Evolutionary conservation across 1,140 invertebrate genomes (phyloP).

Genomic region (Lycorma delicatula): DNA sequence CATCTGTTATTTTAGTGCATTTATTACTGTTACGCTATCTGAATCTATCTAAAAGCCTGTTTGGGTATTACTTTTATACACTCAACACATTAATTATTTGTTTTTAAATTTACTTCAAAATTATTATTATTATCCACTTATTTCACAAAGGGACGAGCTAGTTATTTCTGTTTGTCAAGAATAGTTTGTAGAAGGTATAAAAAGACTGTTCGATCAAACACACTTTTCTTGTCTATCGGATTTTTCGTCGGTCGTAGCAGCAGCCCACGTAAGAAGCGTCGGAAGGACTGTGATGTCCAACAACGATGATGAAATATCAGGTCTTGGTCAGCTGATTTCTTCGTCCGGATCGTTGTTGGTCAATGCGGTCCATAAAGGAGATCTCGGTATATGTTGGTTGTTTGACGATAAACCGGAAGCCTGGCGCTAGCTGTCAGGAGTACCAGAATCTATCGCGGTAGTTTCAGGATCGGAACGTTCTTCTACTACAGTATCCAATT

Average conservation of each 20-base stretch:
- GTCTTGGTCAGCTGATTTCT: constrained; percentile 16
- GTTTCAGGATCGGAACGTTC: constrained; percentile 64
- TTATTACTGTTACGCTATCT: no score
- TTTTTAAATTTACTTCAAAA: no score
- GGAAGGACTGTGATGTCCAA: constrained; percentile 13
- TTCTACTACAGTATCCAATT: constrained; percentile 72
- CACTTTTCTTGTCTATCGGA: no score
- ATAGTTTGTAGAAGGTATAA: no score
- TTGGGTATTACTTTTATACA: no score
- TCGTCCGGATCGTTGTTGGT: constrained; percentile 39
- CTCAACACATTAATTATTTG: no score
- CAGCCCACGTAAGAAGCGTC: constrained; percentile 12
- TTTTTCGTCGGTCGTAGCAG: neutral
- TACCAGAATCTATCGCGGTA: constrained; percentile 29
- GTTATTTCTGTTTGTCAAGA: no score
- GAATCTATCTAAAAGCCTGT: no score
- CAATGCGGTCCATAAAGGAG: constrained; percentile 54
- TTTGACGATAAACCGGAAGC: constrained; percentile 34
- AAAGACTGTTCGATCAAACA: no score
- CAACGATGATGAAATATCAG: constrained; percentile 8
- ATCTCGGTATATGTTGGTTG: constrained; percentile 44
- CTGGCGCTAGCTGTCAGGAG: constrained; percentile 12
- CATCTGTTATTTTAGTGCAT: no score
- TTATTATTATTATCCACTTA: no score
- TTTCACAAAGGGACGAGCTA: no score